These are phyloP conservation scores for Xanthia icteritia DNA, from an alignment of 2,888 invertebrate species.

Conservation along the genomic window DNA sequence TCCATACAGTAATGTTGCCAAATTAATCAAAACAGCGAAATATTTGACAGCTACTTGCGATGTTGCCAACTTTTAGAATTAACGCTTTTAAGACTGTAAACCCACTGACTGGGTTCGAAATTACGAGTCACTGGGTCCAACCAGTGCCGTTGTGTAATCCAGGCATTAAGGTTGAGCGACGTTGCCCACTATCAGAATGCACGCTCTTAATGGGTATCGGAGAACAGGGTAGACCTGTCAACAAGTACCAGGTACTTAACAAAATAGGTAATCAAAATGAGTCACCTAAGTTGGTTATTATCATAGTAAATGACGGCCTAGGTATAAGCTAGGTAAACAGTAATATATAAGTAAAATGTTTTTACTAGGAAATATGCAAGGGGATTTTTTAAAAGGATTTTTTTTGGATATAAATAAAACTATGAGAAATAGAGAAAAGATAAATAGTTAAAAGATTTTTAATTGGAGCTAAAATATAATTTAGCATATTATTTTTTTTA, in stretches of 20 bases:
- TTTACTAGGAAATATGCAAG: constrained; percentile 3
- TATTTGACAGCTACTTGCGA: no score
- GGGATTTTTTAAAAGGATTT: neutral
- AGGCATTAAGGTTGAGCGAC: no score
- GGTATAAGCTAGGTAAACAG: constrained; percentile 2
- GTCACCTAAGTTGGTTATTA: neutral
- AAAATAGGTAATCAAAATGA: neutral
- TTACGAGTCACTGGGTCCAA: no score
- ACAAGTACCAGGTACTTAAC: neutral
- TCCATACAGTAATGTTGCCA: no score
- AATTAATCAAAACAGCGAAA: no score
- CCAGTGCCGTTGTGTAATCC: no score
- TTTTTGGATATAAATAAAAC: neutral
- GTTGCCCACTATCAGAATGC: no score
- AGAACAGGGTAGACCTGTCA: neutral
- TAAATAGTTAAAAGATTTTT: neutral
- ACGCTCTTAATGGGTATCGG: no score
- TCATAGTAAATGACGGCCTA: constrained; percentile 1
- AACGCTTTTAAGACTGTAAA: no score
- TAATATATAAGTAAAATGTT: constrained; percentile 40
- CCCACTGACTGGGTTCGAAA: no score
- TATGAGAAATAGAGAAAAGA: neutral
- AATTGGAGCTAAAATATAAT: neutral
- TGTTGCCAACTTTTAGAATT: no score
- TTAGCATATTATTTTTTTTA: neutral